A percentile compares a stretch with the other conserved stretches of the same genome.
phyloP scores from a whole-genome alignment of 2,113 vertebrate genomes.

The Macaca mulatta region DNA sequence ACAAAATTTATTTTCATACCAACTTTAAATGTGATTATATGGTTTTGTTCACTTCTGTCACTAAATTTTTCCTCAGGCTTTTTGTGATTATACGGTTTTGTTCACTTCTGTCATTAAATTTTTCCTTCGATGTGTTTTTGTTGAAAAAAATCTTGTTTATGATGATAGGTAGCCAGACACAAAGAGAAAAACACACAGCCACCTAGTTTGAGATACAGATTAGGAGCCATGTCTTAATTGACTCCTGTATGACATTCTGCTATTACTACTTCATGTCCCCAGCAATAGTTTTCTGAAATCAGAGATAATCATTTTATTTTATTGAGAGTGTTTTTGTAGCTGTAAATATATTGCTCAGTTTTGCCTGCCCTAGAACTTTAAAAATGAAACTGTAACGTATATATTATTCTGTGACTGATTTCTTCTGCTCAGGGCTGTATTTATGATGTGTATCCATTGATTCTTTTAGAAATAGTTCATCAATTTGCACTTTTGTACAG shows the following conservation, averaged over 20 bases:
- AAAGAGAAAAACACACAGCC: not conserved
- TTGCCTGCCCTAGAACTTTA: not conserved
- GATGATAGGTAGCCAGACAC: not conserved
- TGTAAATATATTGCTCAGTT: not conserved
- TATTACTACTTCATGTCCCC: not conserved
- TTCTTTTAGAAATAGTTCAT: not conserved
- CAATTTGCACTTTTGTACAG: not conserved
- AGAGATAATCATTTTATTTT: not conserved
- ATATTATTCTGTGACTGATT: not conserved
- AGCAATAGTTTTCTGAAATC: not conserved
- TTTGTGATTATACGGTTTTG: not conserved
- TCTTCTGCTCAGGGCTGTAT: not conserved
- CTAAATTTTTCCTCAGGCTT: not conserved
- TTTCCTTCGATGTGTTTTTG: not conserved
- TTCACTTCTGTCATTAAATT: not conserved
- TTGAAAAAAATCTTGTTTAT: not conserved
- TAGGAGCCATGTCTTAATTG: not conserved
- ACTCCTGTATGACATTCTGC: not conserved
- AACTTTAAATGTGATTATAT: not conserved
- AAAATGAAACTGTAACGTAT: fast-evolving
- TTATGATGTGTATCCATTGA: not conserved
- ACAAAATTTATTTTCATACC: not conserved
- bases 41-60: not conserved
- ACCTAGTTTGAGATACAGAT: not conserved
- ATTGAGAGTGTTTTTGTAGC: not conserved